Base-by-base conservation (phyloP, 2,888 invertebrate genomes). In the Acronicta alni region DNA sequence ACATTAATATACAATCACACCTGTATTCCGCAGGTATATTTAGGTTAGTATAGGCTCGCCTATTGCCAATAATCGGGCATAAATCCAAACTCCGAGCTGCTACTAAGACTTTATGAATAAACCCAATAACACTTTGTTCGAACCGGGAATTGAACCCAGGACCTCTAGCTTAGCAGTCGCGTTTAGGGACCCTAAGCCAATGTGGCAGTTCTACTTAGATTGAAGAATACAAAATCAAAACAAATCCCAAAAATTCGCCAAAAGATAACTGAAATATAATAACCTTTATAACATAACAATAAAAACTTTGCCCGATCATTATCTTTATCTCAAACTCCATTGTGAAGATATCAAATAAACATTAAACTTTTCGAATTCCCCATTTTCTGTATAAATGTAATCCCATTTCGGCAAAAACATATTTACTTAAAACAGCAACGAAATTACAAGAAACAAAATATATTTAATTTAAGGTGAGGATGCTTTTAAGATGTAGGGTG, bases 341-440 rank as follows among this genome's bases (percentile, higher is more conserved):
- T 57, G 38, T 47, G 8, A 26, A 44, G 16, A 39, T 32, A 39
- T 55, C 39, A 55, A 55, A 57, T 57, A 53, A 62, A 55, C 48
- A 60, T 57, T 30, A 38, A 57, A 57, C 37, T 53, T 55, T 52
- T 26, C 3, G 7, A 43, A 43, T 46, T 1, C 3, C 30, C 18
- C 9, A 20, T 67, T 49, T 44, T 42, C 15, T 10, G 48, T 15
- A 35, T 26, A 57, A 35, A 35, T 42, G 59, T 52, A 41, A 8
- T 14, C 30, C 2, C 35, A 51, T 63, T 63, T 48, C 14, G 23
- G 16, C 8, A 51, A 63, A 45, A 39, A 26, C 16, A 44, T 55
- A 39, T 72, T 55, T 57, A 46, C 42, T 18, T 17, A 14, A 32
- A 35, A 48, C 23, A 23, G 9, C 14, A 7, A n/a, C 4, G 16